Percentiles rank a stretch among this genome's conserved stretches.
Conservation (phyloP, 2,113 vertebrate species). For the Strix aluco region DNA sequence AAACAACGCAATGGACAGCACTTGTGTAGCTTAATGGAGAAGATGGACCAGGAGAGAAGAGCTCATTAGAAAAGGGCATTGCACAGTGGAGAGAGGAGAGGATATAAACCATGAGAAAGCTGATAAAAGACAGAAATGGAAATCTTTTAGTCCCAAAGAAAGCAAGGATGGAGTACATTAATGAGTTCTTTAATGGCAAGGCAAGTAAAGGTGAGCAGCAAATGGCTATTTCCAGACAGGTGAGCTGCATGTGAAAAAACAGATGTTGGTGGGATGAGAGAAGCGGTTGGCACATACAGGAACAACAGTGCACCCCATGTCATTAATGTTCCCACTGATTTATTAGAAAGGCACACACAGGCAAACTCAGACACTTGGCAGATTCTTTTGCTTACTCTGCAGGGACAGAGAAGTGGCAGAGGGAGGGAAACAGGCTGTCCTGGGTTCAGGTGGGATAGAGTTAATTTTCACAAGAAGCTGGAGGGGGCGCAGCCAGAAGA, state of each 20-base stretch:
- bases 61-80: constrained; percentile 46
- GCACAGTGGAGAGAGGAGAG: not conserved
- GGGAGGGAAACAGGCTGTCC: not conserved
- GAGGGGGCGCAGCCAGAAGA: too few species aligned
- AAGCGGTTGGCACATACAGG: not conserved
- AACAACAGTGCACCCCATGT: not conserved
- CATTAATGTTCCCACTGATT: not conserved
- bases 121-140: constrained; percentile 47
- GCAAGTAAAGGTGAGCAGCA: constrained; percentile 56
- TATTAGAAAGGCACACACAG: not conserved
- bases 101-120: not conserved
- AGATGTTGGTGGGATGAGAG: not conserved
- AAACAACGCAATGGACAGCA: not conserved
- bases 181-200: constrained; percentile 35
- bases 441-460: too few species aligned
- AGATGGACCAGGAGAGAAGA: not conserved
- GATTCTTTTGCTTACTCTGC: not conserved
- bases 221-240: constrained; percentile 32
- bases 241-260: constrained; percentile 12
- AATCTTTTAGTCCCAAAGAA: constrained; percentile 29
- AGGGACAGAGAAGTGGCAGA: not conserved
- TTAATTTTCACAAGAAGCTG: too few species aligned
- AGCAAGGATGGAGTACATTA: constrained; percentile 4
- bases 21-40: constrained; percentile 8
- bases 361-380: not conserved